Conservation (phyloP, 2,888 invertebrate species). For the Drosophila leonis region DNA sequence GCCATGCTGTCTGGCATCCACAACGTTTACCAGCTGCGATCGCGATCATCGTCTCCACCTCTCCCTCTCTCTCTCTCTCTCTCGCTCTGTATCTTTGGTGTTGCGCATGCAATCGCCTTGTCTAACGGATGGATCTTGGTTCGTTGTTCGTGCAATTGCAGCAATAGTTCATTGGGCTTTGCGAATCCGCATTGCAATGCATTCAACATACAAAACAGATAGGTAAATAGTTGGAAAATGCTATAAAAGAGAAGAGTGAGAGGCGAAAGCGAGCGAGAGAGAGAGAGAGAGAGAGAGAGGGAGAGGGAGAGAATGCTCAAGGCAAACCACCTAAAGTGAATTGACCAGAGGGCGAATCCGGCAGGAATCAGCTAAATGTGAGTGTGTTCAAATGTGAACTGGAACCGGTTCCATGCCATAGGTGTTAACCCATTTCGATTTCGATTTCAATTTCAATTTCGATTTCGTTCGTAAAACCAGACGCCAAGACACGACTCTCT, state of each 20-base stretch:
- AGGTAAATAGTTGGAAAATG: constrained; percentile 6
- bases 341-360: constrained; percentile 50
- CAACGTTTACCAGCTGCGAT: constrained; percentile 2
- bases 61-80: background rate
- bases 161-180: constrained; percentile 80
- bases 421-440: constrained; percentile 80
- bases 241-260: constrained; percentile 5
- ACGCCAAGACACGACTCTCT: constrained; percentile 32
- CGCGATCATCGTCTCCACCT: constrained; percentile 2
- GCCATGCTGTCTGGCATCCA: constrained; percentile 25
- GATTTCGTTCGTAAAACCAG: constrained; percentile 40
- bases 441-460: constrained; percentile 51
- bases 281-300: background rate
- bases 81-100: background rate
- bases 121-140: constrained; percentile 39
- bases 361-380: constrained; percentile 52
- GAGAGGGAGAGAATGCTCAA: constrained; percentile 61
- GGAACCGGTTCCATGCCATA: constrained; percentile 73
- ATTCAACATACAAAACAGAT: constrained; percentile 39
- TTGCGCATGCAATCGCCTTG: constrained; percentile 67
- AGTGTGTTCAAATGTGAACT: constrained; percentile 19
- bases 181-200: constrained; percentile 79
- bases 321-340: constrained; percentile 68
- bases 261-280: constrained; percentile 12
- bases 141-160: constrained; percentile 61